phyloP scores from a whole-genome alignment of 2,797 vertebrate species.

The Acridotheres tristis region DNA sequence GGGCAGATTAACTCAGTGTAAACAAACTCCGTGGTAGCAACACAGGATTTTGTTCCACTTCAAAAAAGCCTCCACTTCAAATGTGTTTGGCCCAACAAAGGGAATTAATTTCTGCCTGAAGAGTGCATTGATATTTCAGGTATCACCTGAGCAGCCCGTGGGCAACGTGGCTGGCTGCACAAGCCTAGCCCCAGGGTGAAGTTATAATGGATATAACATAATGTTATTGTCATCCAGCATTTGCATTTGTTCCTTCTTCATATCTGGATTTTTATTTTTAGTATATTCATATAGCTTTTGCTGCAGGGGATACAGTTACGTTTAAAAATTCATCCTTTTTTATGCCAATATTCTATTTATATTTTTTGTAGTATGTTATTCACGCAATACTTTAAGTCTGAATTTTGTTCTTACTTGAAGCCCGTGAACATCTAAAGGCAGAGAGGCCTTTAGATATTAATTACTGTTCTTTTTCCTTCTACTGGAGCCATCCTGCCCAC shows the following conservation, averaged over 20 bases:
- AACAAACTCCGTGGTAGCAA: background rate
- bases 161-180: background rate
- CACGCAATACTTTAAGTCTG: background rate
- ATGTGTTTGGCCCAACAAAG: background rate
- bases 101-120: background rate
- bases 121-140: background rate
- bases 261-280: background rate
- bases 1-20: background rate
- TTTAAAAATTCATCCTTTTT: background rate
- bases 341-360: background rate
- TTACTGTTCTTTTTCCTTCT: background rate
- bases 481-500: fast-evolving
- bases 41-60: background rate
- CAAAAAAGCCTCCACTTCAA: background rate
- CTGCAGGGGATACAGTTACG: background rate
- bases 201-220: background rate
- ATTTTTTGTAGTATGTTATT: background rate
- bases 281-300: background rate
- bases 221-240: background rate
- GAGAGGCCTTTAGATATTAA: too few relatives aligned
- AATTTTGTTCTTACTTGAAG: background rate
- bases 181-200: background rate
- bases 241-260: background rate
- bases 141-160: background rate
- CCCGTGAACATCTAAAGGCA: background rate